Evolutionary conservation across 1,140 invertebrate species (phyloP), one percentile per base, ranked within the genome.

Genomic region (Drosophila pseudoobscura): DNA sequence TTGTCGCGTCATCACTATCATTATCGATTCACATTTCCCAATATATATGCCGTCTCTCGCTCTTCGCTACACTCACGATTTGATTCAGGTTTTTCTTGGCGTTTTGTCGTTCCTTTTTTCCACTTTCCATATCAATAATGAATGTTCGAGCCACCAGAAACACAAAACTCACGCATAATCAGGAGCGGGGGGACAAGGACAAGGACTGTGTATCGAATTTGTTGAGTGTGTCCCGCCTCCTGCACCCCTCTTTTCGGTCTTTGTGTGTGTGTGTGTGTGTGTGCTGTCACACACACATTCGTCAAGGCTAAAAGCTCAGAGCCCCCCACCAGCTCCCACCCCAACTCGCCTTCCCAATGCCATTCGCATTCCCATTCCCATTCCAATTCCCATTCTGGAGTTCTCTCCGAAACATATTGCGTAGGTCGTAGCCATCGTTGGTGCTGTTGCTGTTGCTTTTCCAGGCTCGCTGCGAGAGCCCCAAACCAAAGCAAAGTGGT

Each of bases 351-450:
- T 24, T 24, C 24, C 24, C 35, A 8, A 39, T 49, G 26, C 39
- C 41, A 29, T 44, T 15, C 9, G 4, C 58, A 26, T 13, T 24
- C 17, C 6, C 39, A 22, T 6, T 15, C 17, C 26, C 43, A 31
- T 31, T 15, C 6, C 6, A 41, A 17, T n/a, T 24, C 17, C 3
- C 39, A 29, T 13, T 15, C 35, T 39, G 35, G 35, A 39, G 35
- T 39, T 39, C 35, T 39, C 35, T 13, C 84, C 55, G 72, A 88
- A 83, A 82, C 84, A 83, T 89, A 88, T 88, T 88, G 83, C 83
- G 83, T 88, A 88, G 84, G 83, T 88, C 83, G 76, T 64, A 44
- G 43, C 69, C 46, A 51, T 73, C 31, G 50, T 2, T 0, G 29
- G 9, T 0, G 26, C 17, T 17, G 55, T 73, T 24, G 50, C 49